Evolutionary conservation across 2,797 vertebrate species (phyloP).

Genomic region (Margarornis squamiger): DNA sequence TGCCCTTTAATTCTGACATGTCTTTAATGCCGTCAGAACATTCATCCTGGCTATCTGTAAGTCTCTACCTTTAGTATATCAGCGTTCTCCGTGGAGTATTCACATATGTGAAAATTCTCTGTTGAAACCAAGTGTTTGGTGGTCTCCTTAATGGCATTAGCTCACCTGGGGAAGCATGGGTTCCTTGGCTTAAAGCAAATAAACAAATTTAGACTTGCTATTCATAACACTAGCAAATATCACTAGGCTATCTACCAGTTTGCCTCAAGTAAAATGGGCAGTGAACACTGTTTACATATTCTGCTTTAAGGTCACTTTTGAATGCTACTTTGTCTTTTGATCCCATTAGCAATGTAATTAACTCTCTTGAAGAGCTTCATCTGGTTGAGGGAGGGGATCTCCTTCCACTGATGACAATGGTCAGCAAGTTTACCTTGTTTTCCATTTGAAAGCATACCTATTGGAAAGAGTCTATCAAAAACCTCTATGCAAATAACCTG

Average conservation of each 20-base stretch:
- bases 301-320: neutral
- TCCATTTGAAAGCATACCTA: neutral
- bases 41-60: neutral
- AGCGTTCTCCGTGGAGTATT: neutral
- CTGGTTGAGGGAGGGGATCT: neutral
- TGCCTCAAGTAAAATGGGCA: neutral
- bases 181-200: neutral
- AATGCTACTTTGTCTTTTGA: neutral
- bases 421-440: neutral
- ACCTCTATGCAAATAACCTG: neutral
- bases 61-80: neutral
- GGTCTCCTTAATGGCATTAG: neutral
- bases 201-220: neutral
- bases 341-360: neutral
- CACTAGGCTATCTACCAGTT: neutral
- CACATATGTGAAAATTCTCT: rapidly evolving
- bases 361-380: neutral
- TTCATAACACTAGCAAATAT: neutral
- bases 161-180: neutral
- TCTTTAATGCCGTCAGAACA: neutral
- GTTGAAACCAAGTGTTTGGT: neutral
- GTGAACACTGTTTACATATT: neutral
- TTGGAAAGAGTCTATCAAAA: neutral
- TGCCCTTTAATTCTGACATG: neutral
- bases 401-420: neutral